Percentiles rank a stretch among this genome's conserved stretches.
Conservation (phyloP, 2,113 vertebrate species). For the Otocyon megalotis region DNA sequence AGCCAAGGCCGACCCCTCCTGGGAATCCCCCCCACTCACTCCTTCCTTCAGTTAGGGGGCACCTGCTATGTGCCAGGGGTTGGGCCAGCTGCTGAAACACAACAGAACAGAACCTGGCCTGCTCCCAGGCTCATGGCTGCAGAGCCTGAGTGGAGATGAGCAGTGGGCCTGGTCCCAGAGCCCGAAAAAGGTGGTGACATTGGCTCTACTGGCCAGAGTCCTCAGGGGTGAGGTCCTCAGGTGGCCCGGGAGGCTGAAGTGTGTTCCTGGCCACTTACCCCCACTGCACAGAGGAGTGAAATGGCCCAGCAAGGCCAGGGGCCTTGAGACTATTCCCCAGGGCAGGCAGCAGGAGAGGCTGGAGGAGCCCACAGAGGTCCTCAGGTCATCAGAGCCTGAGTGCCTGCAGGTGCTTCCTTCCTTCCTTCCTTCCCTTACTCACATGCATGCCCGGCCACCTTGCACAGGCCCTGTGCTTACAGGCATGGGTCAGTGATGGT, state of each 20-base stretch:
- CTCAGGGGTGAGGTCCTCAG: not conserved
- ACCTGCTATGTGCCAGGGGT: not conserved
- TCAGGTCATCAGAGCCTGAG: not conserved
- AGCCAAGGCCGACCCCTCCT: not conserved
- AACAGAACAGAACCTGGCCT: not conserved
- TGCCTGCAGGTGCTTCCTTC: not conserved
- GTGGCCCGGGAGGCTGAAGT: not conserved
- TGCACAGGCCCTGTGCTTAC: not conserved
- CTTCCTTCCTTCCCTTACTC: not conserved
- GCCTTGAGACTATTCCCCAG: not conserved
- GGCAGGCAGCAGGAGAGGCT: not conserved
- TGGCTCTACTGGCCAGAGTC: not conserved
- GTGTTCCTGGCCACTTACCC: not conserved
- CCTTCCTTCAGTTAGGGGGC: not conserved
- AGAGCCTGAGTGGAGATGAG: not conserved
- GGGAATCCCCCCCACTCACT: not conserved
- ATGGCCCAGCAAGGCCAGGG: not conserved
- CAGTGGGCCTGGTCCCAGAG: not conserved
- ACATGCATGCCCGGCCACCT: rapidly evolving
- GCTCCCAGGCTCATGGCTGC: not conserved
- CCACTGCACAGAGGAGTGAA: not conserved
- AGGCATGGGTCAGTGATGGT: rapidly evolving
- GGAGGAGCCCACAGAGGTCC: too few species aligned
- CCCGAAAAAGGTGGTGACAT: not conserved
- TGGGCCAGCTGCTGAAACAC: not conserved